Evolutionary conservation across 2,113 vertebrate genomes (phyloP).

Genomic region (Sinosuthora webbiana): DNA sequence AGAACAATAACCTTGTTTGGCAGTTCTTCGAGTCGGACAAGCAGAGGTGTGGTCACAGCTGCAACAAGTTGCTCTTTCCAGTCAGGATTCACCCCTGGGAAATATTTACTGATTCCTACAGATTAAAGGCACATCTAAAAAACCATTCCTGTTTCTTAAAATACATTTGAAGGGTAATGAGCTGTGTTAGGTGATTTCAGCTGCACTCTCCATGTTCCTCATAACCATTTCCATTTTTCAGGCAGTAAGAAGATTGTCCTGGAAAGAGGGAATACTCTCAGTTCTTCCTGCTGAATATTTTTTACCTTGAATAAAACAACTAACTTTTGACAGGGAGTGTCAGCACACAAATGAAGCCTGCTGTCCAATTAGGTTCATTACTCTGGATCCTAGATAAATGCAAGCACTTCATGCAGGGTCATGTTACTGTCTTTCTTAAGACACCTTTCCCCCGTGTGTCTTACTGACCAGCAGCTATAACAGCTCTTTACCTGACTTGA

Average conservation of each 20-base stretch:
- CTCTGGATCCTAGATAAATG: not conserved
- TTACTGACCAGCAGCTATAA: not conserved
- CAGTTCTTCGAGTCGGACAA: not conserved
- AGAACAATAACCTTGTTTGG: not conserved
- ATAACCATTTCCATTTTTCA: not conserved
- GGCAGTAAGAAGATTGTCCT: not conserved
- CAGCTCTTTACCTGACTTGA: not conserved
- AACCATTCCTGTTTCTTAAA: not conserved
- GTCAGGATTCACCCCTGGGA: not conserved
- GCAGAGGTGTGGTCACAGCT: not conserved
- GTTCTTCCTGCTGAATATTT: not conserved
- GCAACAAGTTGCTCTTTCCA: not conserved
- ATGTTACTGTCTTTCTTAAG: not conserved
- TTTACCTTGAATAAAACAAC: not conserved
- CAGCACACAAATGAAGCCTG: not conserved
- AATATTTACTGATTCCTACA: not conserved
- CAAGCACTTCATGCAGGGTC: not conserved
- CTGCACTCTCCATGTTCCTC: not conserved
- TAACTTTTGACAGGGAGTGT: not conserved
- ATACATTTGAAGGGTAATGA: not conserved
- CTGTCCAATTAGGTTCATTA: not conserved
- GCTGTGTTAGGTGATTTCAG: fast-evolving
- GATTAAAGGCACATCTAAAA: not conserved
- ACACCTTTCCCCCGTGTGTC: not conserved
- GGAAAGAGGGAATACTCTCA: not conserved